Base-by-base conservation (phyloP, 2,797 vertebrate species). In the Poecilia picta region DNA sequence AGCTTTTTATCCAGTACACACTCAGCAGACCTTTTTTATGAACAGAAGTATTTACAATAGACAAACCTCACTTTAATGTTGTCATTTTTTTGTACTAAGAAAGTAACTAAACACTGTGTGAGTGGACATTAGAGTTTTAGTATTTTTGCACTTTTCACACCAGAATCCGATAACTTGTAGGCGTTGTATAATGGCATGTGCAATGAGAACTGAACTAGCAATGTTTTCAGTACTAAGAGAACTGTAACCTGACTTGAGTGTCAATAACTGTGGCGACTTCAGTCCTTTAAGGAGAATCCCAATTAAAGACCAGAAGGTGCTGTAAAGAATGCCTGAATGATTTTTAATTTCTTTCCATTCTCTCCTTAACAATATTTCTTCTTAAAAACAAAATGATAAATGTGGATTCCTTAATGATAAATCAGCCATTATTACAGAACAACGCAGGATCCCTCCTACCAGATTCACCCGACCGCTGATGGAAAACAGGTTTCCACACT, bases 21-120 rank as follows among this genome's bases (percentile, higher is more conserved):
- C 53, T 80, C 82, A 10, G 79, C 78, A 92, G 72, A 75, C 86
- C 91, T 62, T 92, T 93, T 91, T 85, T 90, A 89, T 89, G 90
- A 28, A 77, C 62, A 70, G 55, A 88, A 76, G 79, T 83, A 87
- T 94, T 93, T 92, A 92, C 89, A 88, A n/a, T 77, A 89, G 72
- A 80, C 74, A 73, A 83, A 81, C 84, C 78, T 46, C 74, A 87
- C 78, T 71, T 81, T 83, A 77, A 75, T 68, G 51, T 74, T 71
- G 10, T 53, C 76, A 53, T 76, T 13, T 73, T 80, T 68, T 82
- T 87, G 93, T 94, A 91, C 91, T 55, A 86, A 47, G 16, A 64
- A 66, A 43, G 73, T 77, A 75, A 89, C 57, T 47, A 80, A 82
- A 82, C 76, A 77, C 59, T 57, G 11, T 55, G 39, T 91, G 11